These are phyloP conservation scores for Phorcus lineatus DNA, from an alignment of 2,888 invertebrate species.

Conservation along the genomic window DNA sequence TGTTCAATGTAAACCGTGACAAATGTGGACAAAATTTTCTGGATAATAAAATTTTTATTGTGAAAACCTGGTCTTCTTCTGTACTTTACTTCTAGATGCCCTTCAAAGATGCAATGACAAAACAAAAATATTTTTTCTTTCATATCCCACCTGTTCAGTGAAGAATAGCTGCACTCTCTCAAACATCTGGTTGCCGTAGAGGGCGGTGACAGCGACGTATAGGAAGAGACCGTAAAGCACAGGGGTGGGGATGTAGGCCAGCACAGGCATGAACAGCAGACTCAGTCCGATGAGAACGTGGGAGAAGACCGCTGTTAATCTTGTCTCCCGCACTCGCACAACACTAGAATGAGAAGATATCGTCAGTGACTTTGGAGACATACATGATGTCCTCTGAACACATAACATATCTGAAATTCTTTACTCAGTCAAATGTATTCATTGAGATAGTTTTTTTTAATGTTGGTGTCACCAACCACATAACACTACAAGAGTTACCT, in stretches of 20 bases:
- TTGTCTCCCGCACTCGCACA: constrained; percentile 78
- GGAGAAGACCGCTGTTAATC: constrained; percentile 78
- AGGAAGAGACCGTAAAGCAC: constrained; percentile 80
- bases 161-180: constrained; percentile 79
- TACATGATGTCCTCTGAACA: neutral
- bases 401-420: neutral
- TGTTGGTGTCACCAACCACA: no score
- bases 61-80: no score
- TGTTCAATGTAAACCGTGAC: no score
- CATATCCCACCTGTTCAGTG: constrained; percentile 78
- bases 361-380: no score
- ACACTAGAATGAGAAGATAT: constrained; percentile 73
- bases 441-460: no score
- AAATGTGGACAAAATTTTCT: no score
- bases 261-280: constrained; percentile 77
- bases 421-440: no score
- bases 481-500: no score
- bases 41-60: no score
- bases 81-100: no score
- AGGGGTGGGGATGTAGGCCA: constrained; percentile 79
- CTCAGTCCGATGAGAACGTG: constrained; percentile 79
- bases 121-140: no score
- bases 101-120: no score
- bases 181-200: constrained; percentile 80
- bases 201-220: constrained; percentile 79